Evolutionary conservation across 2,797 vertebrate species (phyloP).

Genomic region (Zenarchopterus dispar): DNA sequence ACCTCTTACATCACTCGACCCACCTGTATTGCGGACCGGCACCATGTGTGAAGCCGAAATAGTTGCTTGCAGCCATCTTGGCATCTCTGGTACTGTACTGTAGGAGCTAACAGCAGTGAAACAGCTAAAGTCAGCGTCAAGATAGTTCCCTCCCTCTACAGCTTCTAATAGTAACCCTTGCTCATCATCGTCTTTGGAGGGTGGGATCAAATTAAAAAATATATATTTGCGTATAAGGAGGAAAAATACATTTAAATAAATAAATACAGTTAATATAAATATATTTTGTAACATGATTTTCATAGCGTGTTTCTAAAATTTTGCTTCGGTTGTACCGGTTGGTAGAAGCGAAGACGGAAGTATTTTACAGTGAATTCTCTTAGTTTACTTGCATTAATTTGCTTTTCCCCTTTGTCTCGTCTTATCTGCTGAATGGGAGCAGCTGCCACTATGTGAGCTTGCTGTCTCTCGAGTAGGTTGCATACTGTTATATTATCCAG

Average conservation of each 20-base stretch:
- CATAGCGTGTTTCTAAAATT: background rate
- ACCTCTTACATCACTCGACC: slow-evolving; percentile 19
- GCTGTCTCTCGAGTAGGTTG: too few species aligned
- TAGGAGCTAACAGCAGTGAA: slow-evolving; percentile 29
- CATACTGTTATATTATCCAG: too few species aligned
- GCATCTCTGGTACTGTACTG: slow-evolving; percentile 68
- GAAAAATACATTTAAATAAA: background rate
- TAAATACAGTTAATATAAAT: background rate
- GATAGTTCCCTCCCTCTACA: slow-evolving; percentile 43
- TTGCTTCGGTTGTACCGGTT: rapidly evolving
- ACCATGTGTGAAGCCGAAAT: slow-evolving; percentile 81
- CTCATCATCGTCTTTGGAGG: slow-evolving; percentile 23
- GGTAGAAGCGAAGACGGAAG: slow-evolving; percentile 37
- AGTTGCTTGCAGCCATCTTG: slow-evolving; percentile 89
- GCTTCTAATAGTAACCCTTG: background rate
- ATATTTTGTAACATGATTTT: background rate
- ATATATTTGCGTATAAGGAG: too few species aligned
- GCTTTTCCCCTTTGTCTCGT: background rate
- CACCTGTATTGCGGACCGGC: slow-evolving; percentile 86
- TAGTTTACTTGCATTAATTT: background rate
- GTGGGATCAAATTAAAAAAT: background rate
- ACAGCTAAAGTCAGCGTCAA: slow-evolving; percentile 24
- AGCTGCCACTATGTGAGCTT: too few species aligned
- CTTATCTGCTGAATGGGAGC: slow-evolving; percentile 6
- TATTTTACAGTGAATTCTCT: background rate